A percentile compares a stretch with the other conserved stretches of the same genome.
Conservation (phyloP, 2,113 vertebrate species). For the Melanerpes formicivorus region DNA sequence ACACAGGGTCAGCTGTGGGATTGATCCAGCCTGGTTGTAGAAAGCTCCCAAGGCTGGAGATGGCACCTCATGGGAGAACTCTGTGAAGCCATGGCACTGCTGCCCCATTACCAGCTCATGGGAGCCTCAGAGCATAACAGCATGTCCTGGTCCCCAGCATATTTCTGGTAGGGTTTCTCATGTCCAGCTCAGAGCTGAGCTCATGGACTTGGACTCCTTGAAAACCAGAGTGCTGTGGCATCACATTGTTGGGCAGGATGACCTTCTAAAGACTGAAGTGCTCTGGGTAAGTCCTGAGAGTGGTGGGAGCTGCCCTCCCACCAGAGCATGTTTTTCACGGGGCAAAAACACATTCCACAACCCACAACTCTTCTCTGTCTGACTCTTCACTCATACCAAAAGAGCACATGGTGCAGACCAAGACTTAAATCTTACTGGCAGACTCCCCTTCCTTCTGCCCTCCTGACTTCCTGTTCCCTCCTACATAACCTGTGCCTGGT, state of each 20-base stretch:
- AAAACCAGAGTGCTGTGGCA: background rate
- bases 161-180: background rate
- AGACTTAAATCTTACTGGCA: background rate
- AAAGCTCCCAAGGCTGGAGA: background rate
- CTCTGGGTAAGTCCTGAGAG: background rate
- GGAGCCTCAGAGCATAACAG: background rate
- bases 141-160: background rate
- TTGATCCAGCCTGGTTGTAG: background rate
- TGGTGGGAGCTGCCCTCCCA: background rate
- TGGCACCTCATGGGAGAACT: background rate
- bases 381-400: background rate
- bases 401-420: background rate
- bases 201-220: background rate
- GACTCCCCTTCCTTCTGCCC: background rate
- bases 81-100: background rate
- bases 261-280: fast-evolving
- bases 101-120: background rate
- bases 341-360: background rate
- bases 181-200: background rate
- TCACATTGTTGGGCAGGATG: background rate
- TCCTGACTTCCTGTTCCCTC: background rate
- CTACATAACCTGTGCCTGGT: background rate
- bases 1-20: background rate
- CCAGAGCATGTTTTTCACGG: background rate
- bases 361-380: background rate